Conservation (phyloP, 2,113 vertebrate genomes). For the Hucho hucho region DNA sequence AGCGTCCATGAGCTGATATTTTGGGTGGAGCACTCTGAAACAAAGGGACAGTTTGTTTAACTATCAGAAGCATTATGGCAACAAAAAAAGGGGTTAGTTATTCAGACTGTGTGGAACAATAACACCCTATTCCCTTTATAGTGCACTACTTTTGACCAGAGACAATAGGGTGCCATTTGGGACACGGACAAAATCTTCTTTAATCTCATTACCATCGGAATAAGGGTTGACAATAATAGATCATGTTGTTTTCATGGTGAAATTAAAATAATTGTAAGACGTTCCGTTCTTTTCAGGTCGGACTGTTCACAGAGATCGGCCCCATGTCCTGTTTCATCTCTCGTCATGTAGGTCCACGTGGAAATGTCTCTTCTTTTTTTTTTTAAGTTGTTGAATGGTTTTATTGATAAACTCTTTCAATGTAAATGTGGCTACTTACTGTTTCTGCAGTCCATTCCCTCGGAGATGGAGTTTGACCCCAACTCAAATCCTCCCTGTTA, state of each 20-base stretch:
- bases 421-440: slow-evolving; percentile 6
- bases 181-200: no score
- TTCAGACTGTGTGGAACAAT: no score
- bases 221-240: no score
- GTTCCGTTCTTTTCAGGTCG: slow-evolving; percentile 74
- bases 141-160: neutral
- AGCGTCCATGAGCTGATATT: slow-evolving; percentile 69
- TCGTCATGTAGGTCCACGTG: slow-evolving; percentile 80
- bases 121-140: neutral
- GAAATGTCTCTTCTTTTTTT: slow-evolving; percentile 3
- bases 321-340: slow-evolving; percentile 97
- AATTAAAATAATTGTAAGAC: neutral
- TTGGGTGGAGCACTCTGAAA: slow-evolving; percentile 73
- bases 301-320: slow-evolving; percentile 92
- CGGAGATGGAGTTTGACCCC: slow-evolving; percentile 93
- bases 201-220: no score
- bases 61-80: no score
- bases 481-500: slow-evolving; percentile 94
- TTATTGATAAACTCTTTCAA: neutral
- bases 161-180: no score
- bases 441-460: slow-evolving; percentile 85
- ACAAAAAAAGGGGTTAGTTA: neutral
- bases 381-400: neutral
- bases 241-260: neutral
- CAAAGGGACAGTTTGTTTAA: neutral